These are phyloP conservation scores for Marronus borbonicus DNA, from an alignment of 2,888 invertebrate species.

Conservation along the genomic window DNA sequence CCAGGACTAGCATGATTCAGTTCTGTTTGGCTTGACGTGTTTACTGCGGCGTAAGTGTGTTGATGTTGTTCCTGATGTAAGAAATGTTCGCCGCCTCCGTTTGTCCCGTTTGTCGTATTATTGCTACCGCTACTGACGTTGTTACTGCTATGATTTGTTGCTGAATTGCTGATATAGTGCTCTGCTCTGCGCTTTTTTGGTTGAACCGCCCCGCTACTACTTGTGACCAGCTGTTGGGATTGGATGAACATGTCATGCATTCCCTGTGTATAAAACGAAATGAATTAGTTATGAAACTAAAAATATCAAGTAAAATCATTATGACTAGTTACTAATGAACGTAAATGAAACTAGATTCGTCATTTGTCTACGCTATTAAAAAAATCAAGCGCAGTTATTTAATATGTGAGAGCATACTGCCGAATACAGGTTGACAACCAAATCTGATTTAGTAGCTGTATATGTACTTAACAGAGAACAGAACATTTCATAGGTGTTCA, in stretches of 20 bases:
- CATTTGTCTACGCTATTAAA: too few relatives aligned
- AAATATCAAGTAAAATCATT: neutral
- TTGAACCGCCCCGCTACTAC: constrained; percentile 70
- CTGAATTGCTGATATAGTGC: constrained; percentile 58
- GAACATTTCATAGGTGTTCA: too few relatives aligned
- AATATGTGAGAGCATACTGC: too few relatives aligned
- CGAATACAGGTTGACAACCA: too few relatives aligned
- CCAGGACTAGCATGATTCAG: constrained; percentile 63
- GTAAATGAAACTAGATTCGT: neutral
- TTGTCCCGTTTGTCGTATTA: constrained; percentile 62
- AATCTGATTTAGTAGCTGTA: too few relatives aligned
- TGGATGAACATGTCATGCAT: constrained; percentile 91
- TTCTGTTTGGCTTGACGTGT: constrained; percentile 67
- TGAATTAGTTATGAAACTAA: neutral
- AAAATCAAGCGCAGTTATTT: too few relatives aligned
- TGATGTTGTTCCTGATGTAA: constrained; percentile 62
- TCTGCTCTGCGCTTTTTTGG: constrained; percentile 67
- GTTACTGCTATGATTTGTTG: constrained; percentile 60
- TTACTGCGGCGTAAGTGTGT: constrained; percentile 66
- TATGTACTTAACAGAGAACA: too few relatives aligned
- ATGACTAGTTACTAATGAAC: neutral
- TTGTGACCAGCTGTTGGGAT: constrained; percentile 74
- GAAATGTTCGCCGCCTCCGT: constrained; percentile 51
- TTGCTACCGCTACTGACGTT: constrained; percentile 67
- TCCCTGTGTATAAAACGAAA: constrained; percentile 72